phyloP scores from a whole-genome alignment of 2,888 invertebrate genomes.

The Eugnorisma glareosa region DNA sequence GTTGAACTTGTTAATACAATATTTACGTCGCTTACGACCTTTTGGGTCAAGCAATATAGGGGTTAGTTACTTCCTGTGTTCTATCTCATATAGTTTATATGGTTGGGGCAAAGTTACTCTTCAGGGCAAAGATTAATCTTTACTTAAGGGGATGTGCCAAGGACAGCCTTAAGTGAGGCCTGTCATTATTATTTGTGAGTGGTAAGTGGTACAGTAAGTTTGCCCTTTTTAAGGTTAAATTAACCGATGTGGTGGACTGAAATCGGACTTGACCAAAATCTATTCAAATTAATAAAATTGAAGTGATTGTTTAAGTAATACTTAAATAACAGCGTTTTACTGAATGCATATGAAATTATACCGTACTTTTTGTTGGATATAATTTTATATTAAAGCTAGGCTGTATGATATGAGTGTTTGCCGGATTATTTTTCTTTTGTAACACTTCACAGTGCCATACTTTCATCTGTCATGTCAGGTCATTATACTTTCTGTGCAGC shows the following conservation, averaged over 20 bases:
- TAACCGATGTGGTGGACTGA: neutral
- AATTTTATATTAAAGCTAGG: too few species aligned
- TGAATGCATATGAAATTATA: too few species aligned
- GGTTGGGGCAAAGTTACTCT: constrained; percentile 35
- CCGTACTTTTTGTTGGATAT: too few species aligned
- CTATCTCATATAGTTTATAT: constrained; percentile 36
- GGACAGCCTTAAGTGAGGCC: constrained; percentile 1
- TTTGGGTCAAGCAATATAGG: constrained; percentile 20
- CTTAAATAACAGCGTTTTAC: too few species aligned
- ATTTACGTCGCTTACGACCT: constrained; percentile 24
- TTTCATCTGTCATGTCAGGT: too few species aligned
- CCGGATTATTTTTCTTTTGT: too few species aligned
- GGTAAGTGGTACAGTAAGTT: neutral
- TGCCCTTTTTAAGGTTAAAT: neutral
- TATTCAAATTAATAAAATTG: too few species aligned
- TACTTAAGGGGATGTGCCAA: constrained; percentile 1
- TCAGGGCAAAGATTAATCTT: constrained; percentile 28
- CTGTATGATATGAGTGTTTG: too few species aligned
- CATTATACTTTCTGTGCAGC: too few species aligned
- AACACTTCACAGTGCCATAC: too few species aligned
- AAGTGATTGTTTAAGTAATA: too few species aligned
- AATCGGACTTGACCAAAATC: too few species aligned
- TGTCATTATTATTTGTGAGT: constrained; percentile 7
- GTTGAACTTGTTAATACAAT: constrained; percentile 42
- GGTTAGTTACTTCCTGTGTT: constrained; percentile 29